Evolutionary conservation across 2,888 invertebrate species (phyloP).

Genomic region (Polia nebulosa): DNA sequence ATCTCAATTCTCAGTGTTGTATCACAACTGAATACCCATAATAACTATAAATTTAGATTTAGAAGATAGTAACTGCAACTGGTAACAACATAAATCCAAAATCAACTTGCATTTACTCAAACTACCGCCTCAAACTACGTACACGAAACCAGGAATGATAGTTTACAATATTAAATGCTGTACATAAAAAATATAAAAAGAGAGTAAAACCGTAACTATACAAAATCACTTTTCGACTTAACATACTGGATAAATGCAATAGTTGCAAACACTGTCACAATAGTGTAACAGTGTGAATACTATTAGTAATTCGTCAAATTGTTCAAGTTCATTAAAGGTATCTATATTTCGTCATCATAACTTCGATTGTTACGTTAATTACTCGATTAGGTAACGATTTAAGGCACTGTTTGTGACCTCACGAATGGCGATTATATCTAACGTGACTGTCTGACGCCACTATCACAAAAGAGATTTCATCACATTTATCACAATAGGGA

Average conservation of each 20-base stretch:
- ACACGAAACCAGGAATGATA: constrained; percentile 85
- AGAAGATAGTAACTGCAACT: constrained; percentile 86
- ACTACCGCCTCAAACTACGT: constrained; percentile 64
- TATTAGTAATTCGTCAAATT: constrained; percentile 81
- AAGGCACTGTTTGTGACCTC: constrained; percentile 79
- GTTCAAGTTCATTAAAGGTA: constrained; percentile 74
- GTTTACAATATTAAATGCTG: constrained; percentile 85
- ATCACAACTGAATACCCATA: constrained; percentile 60
- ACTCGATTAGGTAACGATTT: constrained; percentile 82
- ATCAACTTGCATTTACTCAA: constrained; percentile 74
- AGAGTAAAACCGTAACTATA: constrained; percentile 86
- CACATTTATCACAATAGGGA: constrained; percentile 89
- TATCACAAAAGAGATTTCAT: constrained; percentile 89
- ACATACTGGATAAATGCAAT: constrained; percentile 88
- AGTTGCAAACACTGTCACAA: constrained; percentile 81
- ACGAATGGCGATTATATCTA: constrained; percentile 83
- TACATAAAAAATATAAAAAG: constrained; percentile 82
- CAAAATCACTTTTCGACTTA: constrained; percentile 85
- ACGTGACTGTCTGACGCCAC: constrained; percentile 88
- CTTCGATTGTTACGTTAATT: constrained; percentile 68
- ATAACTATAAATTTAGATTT: constrained; percentile 72
- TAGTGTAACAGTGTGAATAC: constrained; percentile 81
- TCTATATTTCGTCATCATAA: constrained; percentile 71
- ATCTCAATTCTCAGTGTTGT: constrained; percentile 46
- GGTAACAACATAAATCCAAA: constrained; percentile 86